phyloP scores from a whole-genome alignment of 2,888 invertebrate species.

The Lasioglossum pauxillum region DNA sequence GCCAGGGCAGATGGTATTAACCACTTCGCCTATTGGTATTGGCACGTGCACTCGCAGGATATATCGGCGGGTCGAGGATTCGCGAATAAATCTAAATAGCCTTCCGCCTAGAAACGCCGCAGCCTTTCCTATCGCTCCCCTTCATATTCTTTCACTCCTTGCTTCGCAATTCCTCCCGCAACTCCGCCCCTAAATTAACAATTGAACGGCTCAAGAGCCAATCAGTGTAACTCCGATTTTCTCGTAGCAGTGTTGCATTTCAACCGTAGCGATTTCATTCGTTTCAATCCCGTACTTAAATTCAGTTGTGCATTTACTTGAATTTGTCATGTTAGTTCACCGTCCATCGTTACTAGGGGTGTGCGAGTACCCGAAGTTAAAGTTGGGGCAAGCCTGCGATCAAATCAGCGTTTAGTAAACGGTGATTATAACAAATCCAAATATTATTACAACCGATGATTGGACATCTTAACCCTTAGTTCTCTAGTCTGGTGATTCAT shows the following conservation, averaged over 20 bases:
- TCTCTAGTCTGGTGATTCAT: too few species aligned
- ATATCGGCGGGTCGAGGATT: slow-evolving; percentile 69
- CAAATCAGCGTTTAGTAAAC: too few species aligned
- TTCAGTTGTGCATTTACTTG: too few species aligned
- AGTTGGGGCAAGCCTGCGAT: too few species aligned
- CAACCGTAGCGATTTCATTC: neutral
- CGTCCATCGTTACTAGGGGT: too few species aligned
- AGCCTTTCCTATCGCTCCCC: slow-evolving; percentile 58
- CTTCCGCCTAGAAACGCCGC: slow-evolving; percentile 56
- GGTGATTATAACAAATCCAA: too few species aligned
- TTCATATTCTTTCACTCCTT: slow-evolving; percentile 21
- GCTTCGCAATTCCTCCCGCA: neutral
- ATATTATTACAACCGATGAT: too few species aligned
- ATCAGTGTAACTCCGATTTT: neutral
- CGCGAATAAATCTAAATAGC: slow-evolving; percentile 73
- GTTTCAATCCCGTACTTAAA: neutral
- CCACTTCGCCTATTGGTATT: slow-evolving; percentile 75
- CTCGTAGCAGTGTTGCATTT: neutral
- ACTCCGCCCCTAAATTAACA: neutral
- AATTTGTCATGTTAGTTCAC: too few species aligned
- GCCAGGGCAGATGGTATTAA: slow-evolving; percentile 73
- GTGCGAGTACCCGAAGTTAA: too few species aligned
- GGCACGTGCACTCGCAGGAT: slow-evolving; percentile 70
- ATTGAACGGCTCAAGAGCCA: neutral
- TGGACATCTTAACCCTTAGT: too few species aligned